phyloP scores from a whole-genome alignment of 2,113 vertebrate species.

The Hyla sarda region DNA sequence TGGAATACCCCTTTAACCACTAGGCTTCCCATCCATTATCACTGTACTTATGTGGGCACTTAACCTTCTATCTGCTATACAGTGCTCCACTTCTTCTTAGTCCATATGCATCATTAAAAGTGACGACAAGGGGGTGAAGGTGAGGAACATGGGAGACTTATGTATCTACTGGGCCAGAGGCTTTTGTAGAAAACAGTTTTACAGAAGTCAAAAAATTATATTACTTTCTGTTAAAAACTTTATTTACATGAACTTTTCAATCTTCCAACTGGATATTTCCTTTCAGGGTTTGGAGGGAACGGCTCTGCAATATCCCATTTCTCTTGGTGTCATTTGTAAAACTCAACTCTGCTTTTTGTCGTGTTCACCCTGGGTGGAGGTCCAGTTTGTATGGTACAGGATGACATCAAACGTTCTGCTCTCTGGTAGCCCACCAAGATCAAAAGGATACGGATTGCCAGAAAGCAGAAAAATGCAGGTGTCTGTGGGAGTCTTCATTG shows the following conservation, averaged over 20 bases:
- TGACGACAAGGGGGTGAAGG: neutral
- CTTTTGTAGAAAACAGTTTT: too few species aligned
- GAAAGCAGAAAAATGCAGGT: neutral
- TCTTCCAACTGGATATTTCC: neutral
- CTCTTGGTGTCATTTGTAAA: neutral
- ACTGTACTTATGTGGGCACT: too few species aligned
- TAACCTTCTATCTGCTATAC: too few species aligned
- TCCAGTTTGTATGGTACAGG: too few species aligned
- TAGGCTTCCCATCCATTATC: too few species aligned
- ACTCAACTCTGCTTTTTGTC: neutral
- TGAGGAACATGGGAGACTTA: neutral
- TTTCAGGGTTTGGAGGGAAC: neutral
- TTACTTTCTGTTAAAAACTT: neutral
- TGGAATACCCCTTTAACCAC: too few species aligned
- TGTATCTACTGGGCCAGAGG: too few species aligned
- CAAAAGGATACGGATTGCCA: neutral
- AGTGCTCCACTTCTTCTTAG: too few species aligned
- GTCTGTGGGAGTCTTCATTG: neutral
- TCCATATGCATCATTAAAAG: neutral
- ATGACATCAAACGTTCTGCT: neutral
- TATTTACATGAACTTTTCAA: neutral
- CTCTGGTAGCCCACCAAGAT: neutral
- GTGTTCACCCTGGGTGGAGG: too few species aligned
- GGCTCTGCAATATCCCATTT: neutral
- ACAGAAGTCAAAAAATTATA: neutral